Evolutionary conservation across 2,797 vertebrate genomes (phyloP), one percentile per base, ranked within the genome.

Genomic region (Acanthurus leucopareius): DNA sequence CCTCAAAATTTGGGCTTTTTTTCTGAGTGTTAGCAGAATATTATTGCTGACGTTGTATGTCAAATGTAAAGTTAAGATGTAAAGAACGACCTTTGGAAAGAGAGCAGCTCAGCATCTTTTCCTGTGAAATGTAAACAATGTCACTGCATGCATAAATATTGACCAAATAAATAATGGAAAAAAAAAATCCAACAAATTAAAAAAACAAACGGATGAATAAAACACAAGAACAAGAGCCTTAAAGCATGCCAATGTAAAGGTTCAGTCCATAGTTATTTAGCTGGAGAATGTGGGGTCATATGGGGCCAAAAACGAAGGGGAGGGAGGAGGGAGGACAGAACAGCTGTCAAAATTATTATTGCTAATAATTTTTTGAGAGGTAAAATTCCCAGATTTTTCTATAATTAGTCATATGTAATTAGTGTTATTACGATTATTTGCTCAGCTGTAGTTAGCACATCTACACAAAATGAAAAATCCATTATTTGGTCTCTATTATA

Each of bases 41-140:
- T 16, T 51, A 63, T 15, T 42, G 42, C 45, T 59, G 22, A 75
- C 3, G 48, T 53, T 58, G 52, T 32, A 69, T 68, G 49, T 65
- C 19, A 75, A 63, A 62, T 61, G 45, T 51, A 22, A 8, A 42
- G 22, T 45, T 8, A 58, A 64, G 10, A 40, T 17, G 42, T 16
- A 10, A 52, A 52, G 44, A 62, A 57, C 42, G 59, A 38, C 64
- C 64, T 88, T 84, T 83, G 78, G 82, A 84, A 71, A 76, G 9
- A 62, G 53, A 89, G 80, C 75, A 87, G 69, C 85, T 79, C 67
- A 48, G 54, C 67, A 72, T 88, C 35, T 84, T 64, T 77, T 74
- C 85, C 64, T 72, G 60, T 83, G 58, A 85, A 90, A 92, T 93
- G 92, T 93, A 93, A 93, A 94, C 93, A 93, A 89, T 77, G 57